phyloP scores from a whole-genome alignment of 2,888 invertebrate species.

The Drosophila engyochracea region DNA sequence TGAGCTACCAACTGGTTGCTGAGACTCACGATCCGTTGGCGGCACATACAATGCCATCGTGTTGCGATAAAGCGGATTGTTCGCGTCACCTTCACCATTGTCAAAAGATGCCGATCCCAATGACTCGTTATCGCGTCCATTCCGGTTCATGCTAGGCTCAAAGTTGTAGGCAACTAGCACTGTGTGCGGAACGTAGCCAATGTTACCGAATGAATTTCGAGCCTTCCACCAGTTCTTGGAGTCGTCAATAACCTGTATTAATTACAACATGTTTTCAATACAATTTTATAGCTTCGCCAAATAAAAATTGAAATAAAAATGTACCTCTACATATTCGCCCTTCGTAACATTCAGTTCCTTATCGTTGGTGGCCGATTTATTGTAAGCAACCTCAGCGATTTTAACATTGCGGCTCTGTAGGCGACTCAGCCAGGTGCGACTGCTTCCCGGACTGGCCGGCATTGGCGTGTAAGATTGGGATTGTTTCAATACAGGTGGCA shows the following conservation, averaged over 20 bases:
- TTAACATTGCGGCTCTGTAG: slow-evolving; percentile 89
- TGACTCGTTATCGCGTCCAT: slow-evolving; percentile 77
- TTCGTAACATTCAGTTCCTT: slow-evolving; percentile 97
- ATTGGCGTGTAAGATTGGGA: slow-evolving; percentile 34
- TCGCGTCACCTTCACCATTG: slow-evolving; percentile 54
- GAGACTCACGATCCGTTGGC: slow-evolving; percentile 68
- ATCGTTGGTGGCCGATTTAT: slow-evolving; percentile 97
- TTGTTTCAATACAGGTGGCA: slow-evolving; percentile 80
- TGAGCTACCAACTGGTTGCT: slow-evolving; percentile 46
- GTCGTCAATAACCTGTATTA: slow-evolving; percentile 94
- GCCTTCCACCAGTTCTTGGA: slow-evolving; percentile 99
- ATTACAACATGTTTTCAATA: neutral
- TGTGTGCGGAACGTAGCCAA: slow-evolving; percentile 98
- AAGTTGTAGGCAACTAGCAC: slow-evolving; percentile 90
- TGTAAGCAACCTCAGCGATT: slow-evolving; percentile 95
- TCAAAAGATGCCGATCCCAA: slow-evolving; percentile 65
- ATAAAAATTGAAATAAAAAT: slow-evolving; percentile 32
- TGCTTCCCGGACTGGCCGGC: slow-evolving; percentile 54
- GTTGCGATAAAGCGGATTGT: slow-evolving; percentile 65
- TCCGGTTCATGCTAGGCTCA: slow-evolving; percentile 58
- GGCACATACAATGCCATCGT: slow-evolving; percentile 64
- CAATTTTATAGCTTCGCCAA: too few relatives aligned
- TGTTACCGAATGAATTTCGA: slow-evolving; percentile 92
- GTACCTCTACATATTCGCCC: slow-evolving; percentile 97
- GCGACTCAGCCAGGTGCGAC: slow-evolving; percentile 89